A percentile compares a stretch with the other conserved stretches of the same genome.
These are phyloP conservation scores for Sebastes paucispinis DNA, from an alignment of 2,797 vertebrate genomes.

Conservation along the genomic window DNA sequence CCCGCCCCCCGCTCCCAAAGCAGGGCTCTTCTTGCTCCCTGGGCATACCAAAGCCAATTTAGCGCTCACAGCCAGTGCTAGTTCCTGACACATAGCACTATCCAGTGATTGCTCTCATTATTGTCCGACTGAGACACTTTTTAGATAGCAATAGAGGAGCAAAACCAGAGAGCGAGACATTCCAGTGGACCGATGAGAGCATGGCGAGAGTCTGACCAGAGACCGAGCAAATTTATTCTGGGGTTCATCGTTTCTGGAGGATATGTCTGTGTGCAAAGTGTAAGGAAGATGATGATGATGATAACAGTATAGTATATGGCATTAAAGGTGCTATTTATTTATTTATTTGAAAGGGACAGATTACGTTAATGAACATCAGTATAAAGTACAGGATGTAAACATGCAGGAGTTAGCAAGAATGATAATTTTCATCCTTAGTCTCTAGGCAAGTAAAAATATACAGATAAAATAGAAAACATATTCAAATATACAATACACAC, in stretches of 20 bases:
- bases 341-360: too few relatives aligned
- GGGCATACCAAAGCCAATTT: conserved; percentile 68
- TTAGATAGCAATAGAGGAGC: conserved; percentile 37
- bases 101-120: conserved; percentile 76
- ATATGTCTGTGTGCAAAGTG: not conserved
- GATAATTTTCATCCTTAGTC: too few relatives aligned
- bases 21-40: conserved; percentile 37
- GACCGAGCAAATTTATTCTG: conserved; percentile 3
- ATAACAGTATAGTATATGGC: not conserved
- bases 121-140: conserved; percentile 57
- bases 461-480: too few relatives aligned
- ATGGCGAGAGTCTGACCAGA: conserved; percentile 19
- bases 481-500: too few relatives aligned
- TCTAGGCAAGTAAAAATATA: too few relatives aligned
- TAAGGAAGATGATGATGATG: not conserved
- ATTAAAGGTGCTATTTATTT: not conserved
- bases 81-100: conserved; percentile 61
- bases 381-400: too few relatives aligned
- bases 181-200: conserved; percentile 36
- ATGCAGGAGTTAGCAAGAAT: too few relatives aligned
- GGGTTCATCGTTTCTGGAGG: not conserved
- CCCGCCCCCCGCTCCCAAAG: not conserved
- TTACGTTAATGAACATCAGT: too few relatives aligned
- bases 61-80: conserved; percentile 44
- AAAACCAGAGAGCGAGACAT: conserved; percentile 27